Conservation (phyloP, 2,888 invertebrate species). For the Pollenia labialis region DNA sequence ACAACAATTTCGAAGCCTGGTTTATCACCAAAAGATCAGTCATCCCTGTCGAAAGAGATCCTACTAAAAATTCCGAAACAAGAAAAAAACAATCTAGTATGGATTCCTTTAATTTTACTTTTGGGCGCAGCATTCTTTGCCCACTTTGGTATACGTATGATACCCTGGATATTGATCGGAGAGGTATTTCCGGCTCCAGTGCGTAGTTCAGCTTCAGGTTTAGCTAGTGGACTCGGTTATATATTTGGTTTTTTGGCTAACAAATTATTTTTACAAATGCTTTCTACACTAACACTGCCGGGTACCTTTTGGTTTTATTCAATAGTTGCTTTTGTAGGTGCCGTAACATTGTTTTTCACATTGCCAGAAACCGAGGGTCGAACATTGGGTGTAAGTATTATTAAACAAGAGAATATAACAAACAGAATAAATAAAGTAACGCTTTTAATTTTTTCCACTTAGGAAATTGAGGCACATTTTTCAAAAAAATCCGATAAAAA, state of each 20-base stretch:
- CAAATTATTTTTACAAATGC: slow-evolving; percentile 89
- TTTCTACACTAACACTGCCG: slow-evolving; percentile 87
- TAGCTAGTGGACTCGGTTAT: slow-evolving; percentile 90
- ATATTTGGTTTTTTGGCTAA: slow-evolving; percentile 90
- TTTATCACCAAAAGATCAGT: slow-evolving; percentile 6
- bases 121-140: slow-evolving; percentile 88
- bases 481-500: slow-evolving; percentile 81
- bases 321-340: slow-evolving; percentile 87
- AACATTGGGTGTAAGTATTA: slow-evolving; percentile 84
- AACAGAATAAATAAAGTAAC: neutral
- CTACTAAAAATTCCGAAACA: slow-evolving; percentile 82
- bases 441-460: slow-evolving; percentile 27
- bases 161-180: slow-evolving; percentile 93
- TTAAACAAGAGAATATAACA: neutral
- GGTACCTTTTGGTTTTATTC: slow-evolving; percentile 91
- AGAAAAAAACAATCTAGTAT: slow-evolving; percentile 85
- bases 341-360: slow-evolving; percentile 87
- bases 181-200: slow-evolving; percentile 90
- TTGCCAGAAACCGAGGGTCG: slow-evolving; percentile 94
- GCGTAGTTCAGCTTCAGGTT: slow-evolving; percentile 89
- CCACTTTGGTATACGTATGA: slow-evolving; percentile 87
- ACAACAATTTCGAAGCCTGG: slow-evolving; percentile 38
- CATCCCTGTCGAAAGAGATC: slow-evolving; percentile 76
- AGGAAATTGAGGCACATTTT: slow-evolving; percentile 83
- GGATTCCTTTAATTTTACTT: slow-evolving; percentile 89